Percentiles rank a stretch among this genome's conserved stretches.
Evolutionary conservation across 2,113 vertebrate species (phyloP).

Genomic region (Acrocephalus arundinaceus): DNA sequence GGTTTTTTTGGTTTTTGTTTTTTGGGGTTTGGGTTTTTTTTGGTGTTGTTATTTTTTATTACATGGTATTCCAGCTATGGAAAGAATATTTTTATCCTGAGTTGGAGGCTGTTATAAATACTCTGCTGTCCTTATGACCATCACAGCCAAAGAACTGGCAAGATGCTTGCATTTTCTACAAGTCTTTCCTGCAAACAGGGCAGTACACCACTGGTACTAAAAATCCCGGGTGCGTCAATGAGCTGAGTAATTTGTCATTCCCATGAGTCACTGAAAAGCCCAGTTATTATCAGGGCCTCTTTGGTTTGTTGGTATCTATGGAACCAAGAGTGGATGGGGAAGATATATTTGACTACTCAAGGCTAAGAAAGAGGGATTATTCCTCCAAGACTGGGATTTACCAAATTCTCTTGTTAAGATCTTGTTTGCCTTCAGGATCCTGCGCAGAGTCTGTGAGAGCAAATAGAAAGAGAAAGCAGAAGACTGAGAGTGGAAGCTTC

Average conservation of each 20-base stretch:
- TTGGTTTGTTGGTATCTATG: background rate
- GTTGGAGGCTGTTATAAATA: conserved; percentile 4
- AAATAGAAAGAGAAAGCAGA: background rate
- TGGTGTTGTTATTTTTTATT: background rate
- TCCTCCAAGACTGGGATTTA: background rate
- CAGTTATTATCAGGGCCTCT: fast-evolving
- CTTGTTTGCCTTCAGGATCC: background rate
- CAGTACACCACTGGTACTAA: background rate
- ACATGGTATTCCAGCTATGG: background rate
- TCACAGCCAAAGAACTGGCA: background rate
- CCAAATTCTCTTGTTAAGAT: background rate
- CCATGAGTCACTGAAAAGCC: background rate
- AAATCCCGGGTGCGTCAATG: fast-evolving
- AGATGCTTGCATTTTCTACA: background rate
- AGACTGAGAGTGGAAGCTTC: background rate
- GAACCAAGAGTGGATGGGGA: background rate
- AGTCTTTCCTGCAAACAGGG: background rate
- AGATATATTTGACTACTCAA: background rate
- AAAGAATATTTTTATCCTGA: conserved; percentile 9
- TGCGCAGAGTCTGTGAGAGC: background rate
- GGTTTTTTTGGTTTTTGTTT: background rate
- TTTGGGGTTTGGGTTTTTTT: background rate
- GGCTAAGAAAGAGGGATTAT: background rate
- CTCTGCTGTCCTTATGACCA: background rate
- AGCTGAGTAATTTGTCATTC: background rate